Evolutionary conservation across 2,888 invertebrate species (phyloP).

Genomic region (Melinaea marsaeus): DNA sequence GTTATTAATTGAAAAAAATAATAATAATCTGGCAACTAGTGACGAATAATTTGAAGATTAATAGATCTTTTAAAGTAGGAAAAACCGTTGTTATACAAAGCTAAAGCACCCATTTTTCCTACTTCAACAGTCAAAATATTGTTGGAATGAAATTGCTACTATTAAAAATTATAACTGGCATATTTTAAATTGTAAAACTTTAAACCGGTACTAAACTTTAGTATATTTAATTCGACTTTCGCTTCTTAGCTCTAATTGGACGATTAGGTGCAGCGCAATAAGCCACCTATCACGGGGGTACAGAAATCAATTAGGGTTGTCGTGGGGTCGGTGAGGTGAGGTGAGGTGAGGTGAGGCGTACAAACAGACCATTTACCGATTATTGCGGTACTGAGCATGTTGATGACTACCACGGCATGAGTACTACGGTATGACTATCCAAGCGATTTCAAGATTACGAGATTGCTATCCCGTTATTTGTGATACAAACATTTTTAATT

Average conservation of each 20-base stretch:
- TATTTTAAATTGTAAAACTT: too few species aligned
- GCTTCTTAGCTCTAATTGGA: slow-evolving; percentile 15
- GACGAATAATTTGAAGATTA: too few species aligned
- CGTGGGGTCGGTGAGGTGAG: slow-evolving; percentile 38
- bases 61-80: too few species aligned
- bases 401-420: slow-evolving; percentile 7
- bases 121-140: too few species aligned
- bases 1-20: too few species aligned
- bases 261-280: slow-evolving; percentile 19
- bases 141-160: too few species aligned
- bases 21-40: too few species aligned
- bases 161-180: too few species aligned
- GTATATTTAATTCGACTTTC: too few species aligned
- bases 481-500: not conserved
- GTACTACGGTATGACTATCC: slow-evolving; percentile 6
- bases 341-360: slow-evolving; percentile 32
- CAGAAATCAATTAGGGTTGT: slow-evolving; percentile 45
- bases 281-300: slow-evolving; percentile 14
- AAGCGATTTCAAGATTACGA: not conserved
- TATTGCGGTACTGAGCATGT: slow-evolving; percentile 36
- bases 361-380: slow-evolving; percentile 50
- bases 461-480: not conserved
- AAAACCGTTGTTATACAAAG: too few species aligned
- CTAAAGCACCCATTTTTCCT: too few species aligned
- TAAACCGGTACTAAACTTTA: too few species aligned